Base-by-base conservation (phyloP, 2,113 vertebrate species). In the Xenopus borealis region DNA sequence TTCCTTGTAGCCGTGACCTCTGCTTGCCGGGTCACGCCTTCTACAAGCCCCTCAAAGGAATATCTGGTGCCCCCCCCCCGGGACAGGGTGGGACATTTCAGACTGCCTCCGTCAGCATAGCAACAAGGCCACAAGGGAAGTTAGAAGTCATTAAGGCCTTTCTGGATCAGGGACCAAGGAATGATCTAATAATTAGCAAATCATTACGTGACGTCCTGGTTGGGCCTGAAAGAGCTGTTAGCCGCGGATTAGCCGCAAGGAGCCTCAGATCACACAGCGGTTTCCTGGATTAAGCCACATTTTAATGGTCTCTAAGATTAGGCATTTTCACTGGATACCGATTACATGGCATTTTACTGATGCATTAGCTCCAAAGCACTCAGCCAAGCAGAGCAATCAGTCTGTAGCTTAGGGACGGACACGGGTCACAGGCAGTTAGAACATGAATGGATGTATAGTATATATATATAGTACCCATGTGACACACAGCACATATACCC, bases 241-340 rank as follows among this genome's bases (percentile, higher is more conserved):
- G 69, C 79, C 66, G 53, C 75, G 76, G 83, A 83, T 85, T 84
- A 83, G 79, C 71, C 68, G 72, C 64, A 2, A 6, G 78, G 73
- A 81, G 66, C 67, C 74, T 70, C 47, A 23, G 66, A 72, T 75
- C 62, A 58, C 2, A 44, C 66, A 82, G 84, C 78, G 55, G 81
- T 74, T 82, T 82, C 55, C 55, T 59, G 71, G 74, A 80, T 84
- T 79, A 80, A 79, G 64, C 47, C 62, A 47, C 4, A 65, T 72
- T 53, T 81, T 83, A 76, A 72, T 18, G 69, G 79, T 63, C 72
- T 80, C 71, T 50, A 63, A 80, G 81, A 0, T 7, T 16, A 77
- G 64, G 13, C 47, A 17, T 78, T n/a, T 65, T 61, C 0, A 2
- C 67, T 0, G 0, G 61, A 44, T 4, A 30, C n/a, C 66, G 69